phyloP scores from a whole-genome alignment of 2,113 vertebrate genomes.

The Halichoerus grypus region DNA sequence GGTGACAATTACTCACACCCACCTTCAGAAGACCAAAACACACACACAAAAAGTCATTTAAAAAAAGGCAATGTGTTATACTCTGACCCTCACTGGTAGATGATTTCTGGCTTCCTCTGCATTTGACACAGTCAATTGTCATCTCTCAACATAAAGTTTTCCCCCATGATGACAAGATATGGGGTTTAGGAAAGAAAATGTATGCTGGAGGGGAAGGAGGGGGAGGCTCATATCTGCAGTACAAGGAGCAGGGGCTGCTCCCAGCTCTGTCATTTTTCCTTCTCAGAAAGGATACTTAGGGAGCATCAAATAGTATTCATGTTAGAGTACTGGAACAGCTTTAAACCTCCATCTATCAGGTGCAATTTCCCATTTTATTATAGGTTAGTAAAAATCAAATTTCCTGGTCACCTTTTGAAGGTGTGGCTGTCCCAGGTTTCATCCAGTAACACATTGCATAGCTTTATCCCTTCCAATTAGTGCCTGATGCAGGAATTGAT shows the following conservation, averaged over 20 bases:
- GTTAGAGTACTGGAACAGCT: accelerated
- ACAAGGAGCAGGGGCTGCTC: neutral
- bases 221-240: neutral
- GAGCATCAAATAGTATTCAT: too few relatives aligned
- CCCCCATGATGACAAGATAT: neutral
- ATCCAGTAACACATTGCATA: neutral
- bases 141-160: neutral
- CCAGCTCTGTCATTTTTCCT: neutral
- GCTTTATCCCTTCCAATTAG: slow-evolving; percentile 7
- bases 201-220: neutral
- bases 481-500: neutral
- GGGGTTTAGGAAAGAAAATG: neutral
- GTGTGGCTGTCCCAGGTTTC: neutral
- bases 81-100: neutral
- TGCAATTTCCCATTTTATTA: neutral
- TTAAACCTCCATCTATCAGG: neutral
- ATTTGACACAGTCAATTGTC: neutral
- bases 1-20: neutral
- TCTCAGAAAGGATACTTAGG: neutral
- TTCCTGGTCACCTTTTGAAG: neutral
- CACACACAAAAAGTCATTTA: neutral
- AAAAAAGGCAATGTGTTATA: neutral
- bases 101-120: neutral
- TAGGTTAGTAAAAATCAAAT: neutral
- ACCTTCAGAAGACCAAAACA: neutral